Conservation (phyloP, 2,113 vertebrate species). For the Seriola dumerili region DNA sequence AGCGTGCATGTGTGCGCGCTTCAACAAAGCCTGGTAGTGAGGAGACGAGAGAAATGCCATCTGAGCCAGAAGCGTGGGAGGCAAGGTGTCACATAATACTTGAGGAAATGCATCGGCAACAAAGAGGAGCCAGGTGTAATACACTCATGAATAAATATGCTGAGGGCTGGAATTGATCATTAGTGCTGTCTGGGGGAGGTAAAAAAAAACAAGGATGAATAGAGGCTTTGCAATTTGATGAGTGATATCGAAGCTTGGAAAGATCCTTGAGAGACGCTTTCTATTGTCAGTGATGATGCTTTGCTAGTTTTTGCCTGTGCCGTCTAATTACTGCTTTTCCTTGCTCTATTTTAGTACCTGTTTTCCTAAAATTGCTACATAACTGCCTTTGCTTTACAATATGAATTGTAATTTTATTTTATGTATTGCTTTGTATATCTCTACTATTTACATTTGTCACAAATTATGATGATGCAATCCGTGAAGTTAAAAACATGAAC, state of each 20-base stretch:
- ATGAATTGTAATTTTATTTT: slow-evolving; percentile 6
- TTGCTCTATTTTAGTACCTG: slow-evolving; percentile 5
- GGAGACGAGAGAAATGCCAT: slow-evolving; percentile 51
- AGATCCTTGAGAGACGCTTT: slow-evolving; percentile 50
- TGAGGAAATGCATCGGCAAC: slow-evolving; percentile 67
- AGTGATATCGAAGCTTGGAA: slow-evolving; percentile 47
- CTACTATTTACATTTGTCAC: background rate
- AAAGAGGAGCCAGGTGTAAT: slow-evolving; percentile 76
- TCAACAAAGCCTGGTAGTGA: slow-evolving; percentile 46
- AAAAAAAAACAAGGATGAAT: slow-evolving; percentile 46
- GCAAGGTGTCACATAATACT: slow-evolving; percentile 62
- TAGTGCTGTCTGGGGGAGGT: slow-evolving; percentile 59
- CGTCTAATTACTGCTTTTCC: slow-evolving; percentile 41
- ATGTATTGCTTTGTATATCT: background rate
- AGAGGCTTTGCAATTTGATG: slow-evolving; percentile 57
- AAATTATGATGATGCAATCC: slow-evolving; percentile 6
- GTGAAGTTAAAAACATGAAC: background rate
- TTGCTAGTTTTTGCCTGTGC: slow-evolving; percentile 20
- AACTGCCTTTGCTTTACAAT: background rate
- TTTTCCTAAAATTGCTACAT: background rate
- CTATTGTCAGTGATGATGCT: slow-evolving; percentile 41
- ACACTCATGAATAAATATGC: slow-evolving; percentile 76
- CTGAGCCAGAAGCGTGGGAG: slow-evolving; percentile 60
- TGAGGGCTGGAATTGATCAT: slow-evolving; percentile 72
- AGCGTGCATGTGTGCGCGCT: background rate